Conservation (phyloP, 2,113 vertebrate species). For the Neolamprologus ventralis region DNA sequence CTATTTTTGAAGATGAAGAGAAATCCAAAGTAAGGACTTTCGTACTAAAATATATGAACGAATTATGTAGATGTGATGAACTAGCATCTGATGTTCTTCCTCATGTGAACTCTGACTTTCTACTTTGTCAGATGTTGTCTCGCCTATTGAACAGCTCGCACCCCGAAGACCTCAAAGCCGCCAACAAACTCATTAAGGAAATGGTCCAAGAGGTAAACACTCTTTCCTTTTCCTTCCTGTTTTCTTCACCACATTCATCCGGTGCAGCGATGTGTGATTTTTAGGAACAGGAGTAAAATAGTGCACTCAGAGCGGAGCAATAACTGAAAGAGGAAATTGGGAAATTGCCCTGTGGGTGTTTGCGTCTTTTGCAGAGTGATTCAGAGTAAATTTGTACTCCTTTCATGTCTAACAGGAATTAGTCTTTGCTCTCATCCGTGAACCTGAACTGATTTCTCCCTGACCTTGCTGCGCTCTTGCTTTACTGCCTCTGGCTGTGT, state of each 20-base stretch:
- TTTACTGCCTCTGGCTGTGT: neutral
- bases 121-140: conserved; percentile 80
- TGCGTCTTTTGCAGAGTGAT: neutral
- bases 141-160: conserved; percentile 94
- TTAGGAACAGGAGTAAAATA: neutral
- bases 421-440: neutral
- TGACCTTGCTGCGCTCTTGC: neutral
- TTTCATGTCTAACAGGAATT: neutral
- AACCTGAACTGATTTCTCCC: neutral
- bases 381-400: neutral
- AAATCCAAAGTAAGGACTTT: conserved; percentile 86
- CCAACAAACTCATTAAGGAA: conserved; percentile 98
- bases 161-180: conserved; percentile 93
- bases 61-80: neutral
- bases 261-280: neutral
- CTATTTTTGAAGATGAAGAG: conserved; percentile 97
- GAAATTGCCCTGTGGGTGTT: neutral
- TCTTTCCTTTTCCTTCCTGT: neutral
- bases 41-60: neutral
- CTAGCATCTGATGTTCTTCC: neutral
- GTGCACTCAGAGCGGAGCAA: neutral
- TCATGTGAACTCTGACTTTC: neutral
- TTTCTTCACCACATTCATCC: neutral
- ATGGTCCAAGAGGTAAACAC: conserved; percentile 94
- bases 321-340: neutral